Evolutionary conservation across 2,888 invertebrate genomes (phyloP).

Genomic region (Drosophila nr. medialis): DNA sequence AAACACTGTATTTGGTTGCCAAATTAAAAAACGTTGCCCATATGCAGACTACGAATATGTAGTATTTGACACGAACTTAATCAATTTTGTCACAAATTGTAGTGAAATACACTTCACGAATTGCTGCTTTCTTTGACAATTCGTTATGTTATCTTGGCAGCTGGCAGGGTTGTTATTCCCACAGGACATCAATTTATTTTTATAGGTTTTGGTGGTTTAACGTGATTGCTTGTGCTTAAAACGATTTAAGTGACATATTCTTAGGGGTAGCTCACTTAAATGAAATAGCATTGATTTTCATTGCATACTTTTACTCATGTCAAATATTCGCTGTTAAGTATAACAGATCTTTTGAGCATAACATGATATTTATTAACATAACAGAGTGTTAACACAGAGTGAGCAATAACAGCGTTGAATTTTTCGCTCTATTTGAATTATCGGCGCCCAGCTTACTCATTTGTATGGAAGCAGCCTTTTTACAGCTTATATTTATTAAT

Average conservation of each 20-base stretch:
- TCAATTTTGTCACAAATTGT: not conserved
- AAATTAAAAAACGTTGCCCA: slow-evolving; percentile 25
- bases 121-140: not conserved
- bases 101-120: not conserved
- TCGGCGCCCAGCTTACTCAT: not conserved
- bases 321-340: not conserved
- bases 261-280: not conserved
- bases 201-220: not conserved
- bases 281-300: accelerated
- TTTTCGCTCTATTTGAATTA: not conserved
- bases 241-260: not conserved
- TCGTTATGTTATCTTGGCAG: not conserved
- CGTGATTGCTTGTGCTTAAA: too few relatives aligned
- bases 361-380: not conserved
- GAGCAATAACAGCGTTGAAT: not conserved
- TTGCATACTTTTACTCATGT: slow-evolving; percentile 25
- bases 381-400: not conserved
- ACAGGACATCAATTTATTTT: not conserved
- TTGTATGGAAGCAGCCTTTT: accelerated
- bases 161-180: not conserved
- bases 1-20: slow-evolving; percentile 18
- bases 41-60: not conserved
- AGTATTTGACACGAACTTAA: not conserved
- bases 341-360: slow-evolving; percentile 10
- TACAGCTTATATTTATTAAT: not conserved